phyloP scores from a whole-genome alignment of 2,113 vertebrate species.

The Casuarius casuarius region DNA sequence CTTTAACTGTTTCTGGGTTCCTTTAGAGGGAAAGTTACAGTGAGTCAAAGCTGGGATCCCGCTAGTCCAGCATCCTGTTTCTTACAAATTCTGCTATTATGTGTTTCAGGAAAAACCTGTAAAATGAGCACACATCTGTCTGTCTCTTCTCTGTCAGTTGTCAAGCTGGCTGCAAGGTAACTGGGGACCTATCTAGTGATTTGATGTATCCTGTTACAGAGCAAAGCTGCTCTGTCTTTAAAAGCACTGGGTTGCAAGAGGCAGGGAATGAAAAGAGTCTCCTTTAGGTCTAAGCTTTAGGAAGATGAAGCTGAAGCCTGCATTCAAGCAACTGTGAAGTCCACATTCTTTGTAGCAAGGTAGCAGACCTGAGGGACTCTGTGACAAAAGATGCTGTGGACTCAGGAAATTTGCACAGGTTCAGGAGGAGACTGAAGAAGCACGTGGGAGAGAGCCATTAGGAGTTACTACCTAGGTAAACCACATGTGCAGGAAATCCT shows the following conservation, averaged over 20 bases:
- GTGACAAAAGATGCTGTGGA: not conserved
- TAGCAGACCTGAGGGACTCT: not conserved
- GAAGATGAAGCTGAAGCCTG: not conserved
- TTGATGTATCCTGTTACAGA: not conserved
- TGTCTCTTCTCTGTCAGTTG: not conserved
- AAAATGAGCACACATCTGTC: not conserved
- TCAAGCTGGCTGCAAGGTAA: not conserved
- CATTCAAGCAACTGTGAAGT: not conserved
- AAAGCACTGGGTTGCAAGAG: not conserved
- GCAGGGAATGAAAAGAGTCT: not conserved
- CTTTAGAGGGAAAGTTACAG: accelerated
- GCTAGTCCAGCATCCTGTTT: not conserved
- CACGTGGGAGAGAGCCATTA: not conserved
- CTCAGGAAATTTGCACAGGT: not conserved
- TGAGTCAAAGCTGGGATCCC: not conserved
- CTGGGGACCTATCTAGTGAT: not conserved
- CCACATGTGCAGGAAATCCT: not conserved
- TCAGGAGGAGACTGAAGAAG: not conserved
- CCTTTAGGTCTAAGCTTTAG: not conserved
- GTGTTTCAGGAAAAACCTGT: not conserved
- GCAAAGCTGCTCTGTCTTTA: not conserved
- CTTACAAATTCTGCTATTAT: not conserved
- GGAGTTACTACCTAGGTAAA: not conserved
- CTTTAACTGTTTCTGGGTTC: accelerated
- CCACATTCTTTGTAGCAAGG: not conserved